A percentile compares a stretch with the other conserved stretches of the same genome.
phyloP scores from a whole-genome alignment of 1,140 invertebrate genomes.

The Halictus rubicundus region DNA sequence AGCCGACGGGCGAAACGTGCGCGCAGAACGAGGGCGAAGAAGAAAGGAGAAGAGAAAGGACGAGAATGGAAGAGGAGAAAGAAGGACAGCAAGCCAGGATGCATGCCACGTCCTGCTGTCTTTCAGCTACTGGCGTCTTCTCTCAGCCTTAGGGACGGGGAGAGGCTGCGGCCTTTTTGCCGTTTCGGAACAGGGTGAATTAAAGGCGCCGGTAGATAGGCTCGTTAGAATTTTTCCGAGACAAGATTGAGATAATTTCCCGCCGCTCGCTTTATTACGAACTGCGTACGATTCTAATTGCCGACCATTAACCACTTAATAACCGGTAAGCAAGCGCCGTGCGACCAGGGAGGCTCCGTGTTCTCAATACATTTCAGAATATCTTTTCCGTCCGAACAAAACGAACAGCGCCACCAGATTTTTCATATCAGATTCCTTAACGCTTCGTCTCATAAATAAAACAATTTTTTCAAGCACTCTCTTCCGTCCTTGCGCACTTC shows the following conservation, averaged over 20 bases:
- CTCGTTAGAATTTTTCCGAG: slow-evolving; percentile 45
- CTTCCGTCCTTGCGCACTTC: too few species aligned
- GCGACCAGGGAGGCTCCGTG: too few species aligned
- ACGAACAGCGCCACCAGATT: too few species aligned
- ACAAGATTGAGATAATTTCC: slow-evolving; percentile 38
- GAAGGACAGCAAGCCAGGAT: slow-evolving; percentile 33
- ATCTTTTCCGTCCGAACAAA: neutral
- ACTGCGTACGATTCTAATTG: slow-evolving; percentile 34
- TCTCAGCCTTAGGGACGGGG: neutral
- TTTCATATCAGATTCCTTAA: too few species aligned
- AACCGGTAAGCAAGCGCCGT: slow-evolving; percentile 9
- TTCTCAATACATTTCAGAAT: neutral
- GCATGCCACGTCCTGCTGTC: slow-evolving; percentile 35
- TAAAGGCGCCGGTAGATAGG: slow-evolving; percentile 10
- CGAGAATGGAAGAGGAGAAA: slow-evolving; percentile 2
- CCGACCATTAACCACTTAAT: slow-evolving; percentile 33
- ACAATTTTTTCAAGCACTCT: too few species aligned
- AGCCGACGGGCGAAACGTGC: slow-evolving; percentile 56
- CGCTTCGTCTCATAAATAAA: too few species aligned
- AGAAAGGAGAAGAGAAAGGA: slow-evolving; percentile 40
- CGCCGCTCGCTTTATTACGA: slow-evolving; percentile 16
- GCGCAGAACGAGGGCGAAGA: slow-evolving; percentile 39
- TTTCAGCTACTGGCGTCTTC: slow-evolving; percentile 34
- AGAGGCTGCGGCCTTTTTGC: neutral
- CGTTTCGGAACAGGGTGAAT: neutral